A percentile compares a stretch with the other conserved stretches of the same genome.
These are phyloP conservation scores for Apodemia zela DNA, from an alignment of 2,888 invertebrate genomes.

Conservation along the genomic window DNA sequence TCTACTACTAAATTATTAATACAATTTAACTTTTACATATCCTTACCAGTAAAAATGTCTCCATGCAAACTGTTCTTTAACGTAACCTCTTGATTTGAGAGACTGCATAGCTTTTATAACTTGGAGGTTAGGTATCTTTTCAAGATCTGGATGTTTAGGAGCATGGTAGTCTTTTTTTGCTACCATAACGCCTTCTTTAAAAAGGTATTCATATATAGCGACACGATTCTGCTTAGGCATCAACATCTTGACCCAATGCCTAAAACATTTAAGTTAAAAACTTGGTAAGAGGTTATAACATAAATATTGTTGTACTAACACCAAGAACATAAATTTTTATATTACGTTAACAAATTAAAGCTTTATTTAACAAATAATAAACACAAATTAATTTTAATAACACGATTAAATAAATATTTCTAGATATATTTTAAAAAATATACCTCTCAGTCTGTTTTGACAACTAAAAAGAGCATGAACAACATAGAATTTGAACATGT, in stretches of 20 bases:
- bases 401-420: constrained; percentile 38
- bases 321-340: constrained; percentile 14
- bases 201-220: constrained; percentile 97
- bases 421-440: constrained; percentile 33
- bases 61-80: constrained; percentile 99
- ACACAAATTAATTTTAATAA: constrained; percentile 25
- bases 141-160: constrained; percentile 98
- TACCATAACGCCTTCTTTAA: constrained; percentile 99
- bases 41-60: constrained; percentile 98
- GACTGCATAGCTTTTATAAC: constrained; percentile 99
- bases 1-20: no score
- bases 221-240: constrained; percentile 99
- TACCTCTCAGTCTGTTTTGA: constrained; percentile 52
- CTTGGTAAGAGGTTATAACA: constrained; percentile 43
- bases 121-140: constrained; percentile 97
- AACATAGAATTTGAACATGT: constrained; percentile 16
- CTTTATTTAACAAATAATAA: neutral
- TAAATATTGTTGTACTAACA: constrained; percentile 14
- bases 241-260: constrained; percentile 92
- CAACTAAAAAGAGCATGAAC: constrained; percentile 44
- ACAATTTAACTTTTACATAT: no score
- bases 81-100: constrained; percentile 96
- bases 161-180: constrained; percentile 99
- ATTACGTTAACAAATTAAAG: neutral
- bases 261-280: constrained; percentile 57